Evolutionary conservation across 2,797 vertebrate genomes (phyloP), one percentile per base, ranked within the genome.

Genomic region (Ispidina lecontei): DNA sequence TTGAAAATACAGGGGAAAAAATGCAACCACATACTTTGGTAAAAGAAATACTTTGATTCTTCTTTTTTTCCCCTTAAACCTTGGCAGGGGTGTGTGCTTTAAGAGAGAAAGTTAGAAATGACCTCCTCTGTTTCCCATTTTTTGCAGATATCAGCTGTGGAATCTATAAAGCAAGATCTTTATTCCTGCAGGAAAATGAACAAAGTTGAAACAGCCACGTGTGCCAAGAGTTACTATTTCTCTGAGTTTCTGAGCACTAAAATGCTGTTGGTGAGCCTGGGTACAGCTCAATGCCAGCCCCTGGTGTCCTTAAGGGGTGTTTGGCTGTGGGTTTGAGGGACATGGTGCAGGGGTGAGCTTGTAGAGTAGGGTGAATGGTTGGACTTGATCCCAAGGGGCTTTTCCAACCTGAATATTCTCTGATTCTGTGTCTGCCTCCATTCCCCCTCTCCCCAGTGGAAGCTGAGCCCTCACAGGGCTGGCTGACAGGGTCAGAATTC

Each of bases 141-240:
- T 93, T 70, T 85, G 60, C 64, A 13, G 59, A 0, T 73, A 76
- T 87, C 41, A 54, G 5, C 69, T 80, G 35, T 59, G 35, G 26
- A 56, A 70, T 82, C 58, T 59, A 20, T 87, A 74, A 71, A 85
- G 62, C 37, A 55, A 0, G 85, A 39, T 70, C 46, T 85, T 87
- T 82, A 76, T 85, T 91, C 23, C 62, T 83, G 44, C 62, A 80
- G n/a, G 77, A 80, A 85, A 87, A 63, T n/a, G 31, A 84, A 51
- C 43, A 26, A 67, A 80, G 31, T 59, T 47, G 47, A 83, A 87
- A 44, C 67, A 4, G 22, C 39, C 12, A 1, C 33, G 18, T 60
- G 8, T 85, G 75, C 56, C 72, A 76, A 16, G 76, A 67, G 46
- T 60, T 54, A 41, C 46, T 41, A 23, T 70, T 91, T 55, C 39